Evolutionary conservation across 2,888 invertebrate genomes (phyloP).

Genomic region (Euplagia quadripunctaria): DNA sequence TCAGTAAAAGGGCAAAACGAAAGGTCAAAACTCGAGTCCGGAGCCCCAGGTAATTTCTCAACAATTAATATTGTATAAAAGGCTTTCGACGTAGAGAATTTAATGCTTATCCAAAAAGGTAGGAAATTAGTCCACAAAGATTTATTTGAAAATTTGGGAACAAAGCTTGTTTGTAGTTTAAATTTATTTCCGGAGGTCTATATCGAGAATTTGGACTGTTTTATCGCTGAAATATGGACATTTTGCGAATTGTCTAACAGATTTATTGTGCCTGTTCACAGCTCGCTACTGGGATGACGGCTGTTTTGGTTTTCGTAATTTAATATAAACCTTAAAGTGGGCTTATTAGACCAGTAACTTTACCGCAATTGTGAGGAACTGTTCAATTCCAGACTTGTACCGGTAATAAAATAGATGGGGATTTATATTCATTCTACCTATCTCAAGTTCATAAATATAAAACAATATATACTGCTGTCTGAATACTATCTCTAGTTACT

Average conservation of each 20-base stretch:
- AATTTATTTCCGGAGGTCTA: constrained; percentile 57
- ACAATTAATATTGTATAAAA: constrained; percentile 74
- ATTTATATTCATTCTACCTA: too few relatives aligned
- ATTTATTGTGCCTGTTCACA: constrained; percentile 38
- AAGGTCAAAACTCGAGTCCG: constrained; percentile 71
- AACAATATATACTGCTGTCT: too few relatives aligned
- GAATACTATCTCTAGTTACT: too few relatives aligned
- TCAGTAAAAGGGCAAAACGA: constrained; percentile 80
- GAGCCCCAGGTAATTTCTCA: constrained; percentile 71
- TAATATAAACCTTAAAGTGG: neutral
- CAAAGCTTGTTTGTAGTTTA: constrained; percentile 58
- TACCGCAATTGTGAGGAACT: neutral
- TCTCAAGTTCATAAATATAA: too few relatives aligned
- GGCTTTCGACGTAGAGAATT: constrained; percentile 55
- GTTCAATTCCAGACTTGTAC: neutral
- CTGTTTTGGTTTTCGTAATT: constrained; percentile 4
- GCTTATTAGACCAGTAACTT: neutral
- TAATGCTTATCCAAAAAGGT: constrained; percentile 61
- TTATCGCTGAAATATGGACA: constrained; percentile 57
- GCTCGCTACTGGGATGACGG: constrained; percentile 13
- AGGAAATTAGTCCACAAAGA: constrained; percentile 64
- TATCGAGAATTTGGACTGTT: constrained; percentile 57
- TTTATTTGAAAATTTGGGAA: constrained; percentile 65
- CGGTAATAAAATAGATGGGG: neutral
- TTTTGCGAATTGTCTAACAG: constrained; percentile 39